A percentile compares a stretch with the other conserved stretches of the same genome.
These are phyloP conservation scores for Ailurus styani DNA, from an alignment of 2,113 vertebrate species.

Conservation along the genomic window DNA sequence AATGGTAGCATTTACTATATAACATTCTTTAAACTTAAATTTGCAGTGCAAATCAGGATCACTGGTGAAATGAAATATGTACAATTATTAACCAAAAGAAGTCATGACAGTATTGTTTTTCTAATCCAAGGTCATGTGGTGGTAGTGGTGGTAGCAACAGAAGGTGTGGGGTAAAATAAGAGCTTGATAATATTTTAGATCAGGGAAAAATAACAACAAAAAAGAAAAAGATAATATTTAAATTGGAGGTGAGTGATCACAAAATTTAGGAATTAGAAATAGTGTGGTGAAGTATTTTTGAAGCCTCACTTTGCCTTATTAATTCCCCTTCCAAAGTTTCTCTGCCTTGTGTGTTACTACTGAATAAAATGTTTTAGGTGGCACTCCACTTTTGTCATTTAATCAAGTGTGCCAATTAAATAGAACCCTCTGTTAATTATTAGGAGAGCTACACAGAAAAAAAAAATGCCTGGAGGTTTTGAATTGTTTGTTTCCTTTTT, in stretches of 20 bases:
- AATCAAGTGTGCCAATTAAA: slow-evolving; percentile 77
- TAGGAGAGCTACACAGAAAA: slow-evolving; percentile 69
- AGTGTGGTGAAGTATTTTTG: not conserved
- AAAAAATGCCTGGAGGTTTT: slow-evolving; percentile 69
- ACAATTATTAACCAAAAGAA: slow-evolving; percentile 71
- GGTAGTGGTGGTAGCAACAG: not conserved
- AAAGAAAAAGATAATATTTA: not conserved
- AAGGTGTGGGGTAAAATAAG: not conserved
- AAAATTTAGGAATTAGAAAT: not conserved
- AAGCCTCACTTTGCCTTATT: not conserved
- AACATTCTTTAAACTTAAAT: slow-evolving; percentile 49
- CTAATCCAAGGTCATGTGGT: not conserved
- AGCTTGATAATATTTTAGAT: not conserved
- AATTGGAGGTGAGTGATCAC: not conserved
- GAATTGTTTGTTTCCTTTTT: not conserved
- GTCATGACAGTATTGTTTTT: slow-evolving; percentile 69
- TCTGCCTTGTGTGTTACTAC: slow-evolving; percentile 56
- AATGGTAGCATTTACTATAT: slow-evolving; percentile 52
- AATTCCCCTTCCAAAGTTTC: not conserved
- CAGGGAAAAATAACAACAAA: not conserved
- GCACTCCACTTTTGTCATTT: slow-evolving; percentile 56
- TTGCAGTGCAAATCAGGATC: slow-evolving; percentile 59
- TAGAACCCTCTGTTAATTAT: slow-evolving; percentile 69
- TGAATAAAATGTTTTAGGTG: slow-evolving; percentile 71
- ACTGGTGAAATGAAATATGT: slow-evolving; percentile 73